Percentiles rank a stretch among this genome's conserved stretches.
Evolutionary conservation across 2,113 vertebrate genomes (phyloP).

Genomic region (Trinectes maculatus): DNA sequence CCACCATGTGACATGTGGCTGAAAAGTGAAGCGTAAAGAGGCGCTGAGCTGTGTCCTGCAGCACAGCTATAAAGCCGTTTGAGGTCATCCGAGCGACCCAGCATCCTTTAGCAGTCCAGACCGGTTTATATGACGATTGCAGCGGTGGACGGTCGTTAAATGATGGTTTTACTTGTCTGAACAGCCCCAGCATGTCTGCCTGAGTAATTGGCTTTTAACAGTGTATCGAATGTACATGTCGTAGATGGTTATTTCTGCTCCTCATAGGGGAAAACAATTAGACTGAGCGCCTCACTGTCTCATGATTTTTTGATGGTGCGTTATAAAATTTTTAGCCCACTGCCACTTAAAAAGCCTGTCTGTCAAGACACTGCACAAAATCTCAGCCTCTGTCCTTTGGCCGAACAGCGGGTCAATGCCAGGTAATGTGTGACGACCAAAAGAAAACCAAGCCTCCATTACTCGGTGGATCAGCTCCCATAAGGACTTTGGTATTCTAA

Average conservation of each 20-base stretch:
- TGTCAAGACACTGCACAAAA: slow-evolving; percentile 60
- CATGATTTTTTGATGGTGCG: slow-evolving; percentile 74
- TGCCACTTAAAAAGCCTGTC: slow-evolving; percentile 61
- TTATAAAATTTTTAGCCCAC: slow-evolving; percentile 77
- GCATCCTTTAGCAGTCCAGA: slow-evolving; percentile 16
- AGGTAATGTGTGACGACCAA: slow-evolving; percentile 38
- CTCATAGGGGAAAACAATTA: slow-evolving; percentile 64
- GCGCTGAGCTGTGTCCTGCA: slow-evolving; percentile 22
- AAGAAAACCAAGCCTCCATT: slow-evolving; percentile 36
- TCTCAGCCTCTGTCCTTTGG: slow-evolving; percentile 59
- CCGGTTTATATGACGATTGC: neutral
- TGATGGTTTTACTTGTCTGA: slow-evolving; percentile 31
- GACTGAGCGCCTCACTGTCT: slow-evolving; percentile 38
- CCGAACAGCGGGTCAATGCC: slow-evolving; percentile 56
- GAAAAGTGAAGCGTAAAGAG: slow-evolving; percentile 15
- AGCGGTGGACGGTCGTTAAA: slow-evolving; percentile 3
- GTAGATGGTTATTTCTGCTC: slow-evolving; percentile 57
- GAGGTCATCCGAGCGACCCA: slow-evolving; percentile 15
- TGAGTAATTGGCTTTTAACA: slow-evolving; percentile 53
- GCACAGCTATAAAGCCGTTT: slow-evolving; percentile 22
- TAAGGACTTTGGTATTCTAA: slow-evolving; percentile 31
- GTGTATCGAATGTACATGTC: slow-evolving; percentile 43
- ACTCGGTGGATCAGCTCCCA: slow-evolving; percentile 22
- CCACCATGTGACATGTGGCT: slow-evolving; percentile 17
- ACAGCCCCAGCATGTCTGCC: slow-evolving; percentile 36